Conservation (phyloP, 2,113 vertebrate genomes). For the Prunella himalayana region DNA sequence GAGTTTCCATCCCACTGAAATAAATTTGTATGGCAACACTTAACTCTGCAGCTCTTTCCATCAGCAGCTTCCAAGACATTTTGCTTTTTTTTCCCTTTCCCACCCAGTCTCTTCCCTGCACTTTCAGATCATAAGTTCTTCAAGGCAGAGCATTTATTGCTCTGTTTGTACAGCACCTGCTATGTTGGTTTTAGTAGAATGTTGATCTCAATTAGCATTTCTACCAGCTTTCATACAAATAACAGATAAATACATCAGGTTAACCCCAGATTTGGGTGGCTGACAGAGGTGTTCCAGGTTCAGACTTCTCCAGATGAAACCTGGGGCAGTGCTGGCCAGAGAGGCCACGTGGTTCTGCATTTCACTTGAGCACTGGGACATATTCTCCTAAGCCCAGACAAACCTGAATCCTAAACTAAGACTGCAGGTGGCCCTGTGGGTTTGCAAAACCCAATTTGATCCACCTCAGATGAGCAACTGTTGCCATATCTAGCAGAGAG, state of each 20-base stretch:
- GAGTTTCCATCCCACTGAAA: neutral
- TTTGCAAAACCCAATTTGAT: neutral
- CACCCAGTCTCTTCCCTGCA: neutral
- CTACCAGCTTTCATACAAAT: neutral
- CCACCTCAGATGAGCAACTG: neutral
- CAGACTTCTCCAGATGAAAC: neutral
- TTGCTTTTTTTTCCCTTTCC: neutral
- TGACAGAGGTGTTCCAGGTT: neutral
- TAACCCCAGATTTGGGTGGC: neutral
- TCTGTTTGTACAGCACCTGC: neutral
- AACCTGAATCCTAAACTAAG: neutral
- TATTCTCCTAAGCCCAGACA: neutral
- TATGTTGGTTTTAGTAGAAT: neutral
- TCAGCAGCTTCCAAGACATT: neutral
- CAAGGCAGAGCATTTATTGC: neutral
- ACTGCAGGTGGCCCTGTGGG: neutral
- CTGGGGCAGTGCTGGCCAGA: neutral
- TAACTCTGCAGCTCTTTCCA: neutral
- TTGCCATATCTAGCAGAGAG: neutral
- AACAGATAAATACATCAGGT: neutral
- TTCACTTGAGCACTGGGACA: neutral
- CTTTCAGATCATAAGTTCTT: neutral
- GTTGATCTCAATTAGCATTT: neutral
- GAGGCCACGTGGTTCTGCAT: neutral
- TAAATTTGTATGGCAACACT: neutral